These are phyloP conservation scores for Clarias gariepinus DNA, from an alignment of 2,113 vertebrate species.

Conservation along the genomic window DNA sequence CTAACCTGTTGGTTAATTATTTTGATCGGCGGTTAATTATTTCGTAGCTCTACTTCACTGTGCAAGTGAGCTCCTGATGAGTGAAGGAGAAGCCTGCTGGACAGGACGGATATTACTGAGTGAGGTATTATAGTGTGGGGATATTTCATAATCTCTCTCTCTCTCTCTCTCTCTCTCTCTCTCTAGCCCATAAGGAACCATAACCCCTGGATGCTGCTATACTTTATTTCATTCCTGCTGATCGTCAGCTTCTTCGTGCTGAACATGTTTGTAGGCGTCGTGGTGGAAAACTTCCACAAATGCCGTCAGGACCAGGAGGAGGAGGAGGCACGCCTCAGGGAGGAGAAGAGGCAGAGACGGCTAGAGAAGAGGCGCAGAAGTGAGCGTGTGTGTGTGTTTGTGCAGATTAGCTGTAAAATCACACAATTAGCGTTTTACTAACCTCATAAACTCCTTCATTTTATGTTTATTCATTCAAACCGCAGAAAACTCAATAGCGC, in stretches of 20 bases:
- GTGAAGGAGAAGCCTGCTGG: not conserved
- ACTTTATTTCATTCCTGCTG: slow-evolving; percentile 96
- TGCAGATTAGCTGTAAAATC: not conserved
- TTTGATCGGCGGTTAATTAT: too few species aligned
- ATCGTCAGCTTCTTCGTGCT: slow-evolving; percentile 97
- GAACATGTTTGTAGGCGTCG: slow-evolving; percentile 96
- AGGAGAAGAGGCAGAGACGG: slow-evolving; percentile 86
- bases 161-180: not conserved
- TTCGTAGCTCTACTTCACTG: too few species aligned
- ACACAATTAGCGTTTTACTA: not conserved
- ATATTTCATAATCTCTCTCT: not conserved
- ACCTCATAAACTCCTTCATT: not conserved
- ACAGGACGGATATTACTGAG: not conserved
- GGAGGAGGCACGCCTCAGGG: slow-evolving; percentile 85
- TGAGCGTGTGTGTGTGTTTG: slow-evolving; percentile 70
- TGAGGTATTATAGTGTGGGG: not conserved
- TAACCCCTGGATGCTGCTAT: slow-evolving; percentile 95
- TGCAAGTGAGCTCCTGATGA: too few species aligned
- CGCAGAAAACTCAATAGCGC: too few species aligned
- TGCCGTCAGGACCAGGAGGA: slow-evolving; percentile 94
- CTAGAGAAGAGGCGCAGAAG: slow-evolving; percentile 93
- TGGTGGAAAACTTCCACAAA: slow-evolving; percentile 98
- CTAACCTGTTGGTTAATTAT: too few species aligned
- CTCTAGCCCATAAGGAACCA: slow-evolving; percentile 85
- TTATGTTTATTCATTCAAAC: not conserved